These are phyloP conservation scores for Lasioglossum albipes DNA, from an alignment of 1,140 invertebrate genomes.

Conservation along the genomic window DNA sequence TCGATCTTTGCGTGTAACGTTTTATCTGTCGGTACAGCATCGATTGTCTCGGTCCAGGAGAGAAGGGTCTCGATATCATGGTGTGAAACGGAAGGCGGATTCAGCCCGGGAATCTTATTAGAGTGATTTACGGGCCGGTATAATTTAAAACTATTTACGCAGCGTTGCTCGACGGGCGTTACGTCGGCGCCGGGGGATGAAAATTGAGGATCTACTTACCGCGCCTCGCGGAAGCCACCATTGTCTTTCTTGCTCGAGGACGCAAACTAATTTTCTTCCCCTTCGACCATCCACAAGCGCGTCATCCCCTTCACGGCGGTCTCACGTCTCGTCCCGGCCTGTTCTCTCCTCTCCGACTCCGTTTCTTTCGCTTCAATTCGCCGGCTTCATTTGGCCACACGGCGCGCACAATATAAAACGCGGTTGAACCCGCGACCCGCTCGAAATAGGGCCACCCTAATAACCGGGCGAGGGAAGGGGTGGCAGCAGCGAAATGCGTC, in stretches of 20 bases:
- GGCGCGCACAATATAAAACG: slow-evolving; percentile 23
- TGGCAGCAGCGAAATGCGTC: background rate
- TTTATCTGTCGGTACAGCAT: no score
- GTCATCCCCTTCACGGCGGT: slow-evolving; percentile 5
- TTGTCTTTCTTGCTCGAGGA: slow-evolving; percentile 39
- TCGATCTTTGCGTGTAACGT: no score
- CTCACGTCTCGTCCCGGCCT: no score
- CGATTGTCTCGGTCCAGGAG: no score
- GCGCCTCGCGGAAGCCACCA: background rate
- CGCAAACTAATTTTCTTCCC: slow-evolving; percentile 35
- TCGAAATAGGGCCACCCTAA: no score
- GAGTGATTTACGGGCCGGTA: no score
- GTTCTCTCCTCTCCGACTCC: background rate
- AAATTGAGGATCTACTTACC: slow-evolving; percentile 37
- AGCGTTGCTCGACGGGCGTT: no score
- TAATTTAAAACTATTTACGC: no score
- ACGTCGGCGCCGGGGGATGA: slow-evolving; percentile 6
- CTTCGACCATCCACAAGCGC: slow-evolving; percentile 1
- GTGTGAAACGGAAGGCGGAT: no score
- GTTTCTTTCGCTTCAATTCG: slow-evolving; percentile 22
- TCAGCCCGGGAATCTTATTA: no score
- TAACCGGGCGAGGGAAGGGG: background rate
- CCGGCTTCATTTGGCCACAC: slow-evolving; percentile 6
- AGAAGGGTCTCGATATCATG: no score
- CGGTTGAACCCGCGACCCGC: background rate